phyloP scores from a whole-genome alignment of 2,888 invertebrate species.

The Apamea epomidion region DNA sequence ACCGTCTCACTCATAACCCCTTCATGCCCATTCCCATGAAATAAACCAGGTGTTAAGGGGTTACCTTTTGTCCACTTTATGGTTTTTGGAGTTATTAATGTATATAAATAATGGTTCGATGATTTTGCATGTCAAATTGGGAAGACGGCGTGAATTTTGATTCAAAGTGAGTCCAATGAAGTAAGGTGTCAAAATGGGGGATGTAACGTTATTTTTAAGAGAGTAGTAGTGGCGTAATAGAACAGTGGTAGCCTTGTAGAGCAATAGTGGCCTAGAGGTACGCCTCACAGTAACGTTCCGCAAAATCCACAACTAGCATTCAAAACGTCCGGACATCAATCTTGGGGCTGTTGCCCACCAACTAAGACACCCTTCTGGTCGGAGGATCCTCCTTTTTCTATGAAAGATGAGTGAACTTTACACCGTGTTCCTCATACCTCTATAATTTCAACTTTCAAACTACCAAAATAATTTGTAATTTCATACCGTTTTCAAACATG shows the following conservation, averaged over 20 bases:
- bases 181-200: not conserved
- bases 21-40: slow-evolving; percentile 72
- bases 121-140: slow-evolving; percentile 62
- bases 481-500: not conserved
- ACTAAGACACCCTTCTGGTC: not conserved
- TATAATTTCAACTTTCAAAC: not conserved
- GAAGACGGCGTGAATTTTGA: slow-evolving; percentile 7
- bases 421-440: not conserved
- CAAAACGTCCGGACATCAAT: not conserved
- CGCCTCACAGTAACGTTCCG: too few relatives aligned
- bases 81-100: slow-evolving; percentile 57
- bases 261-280: too few relatives aligned
- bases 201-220: too few relatives aligned
- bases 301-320: too few relatives aligned
- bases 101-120: slow-evolving; percentile 27
- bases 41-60: slow-evolving; percentile 69
- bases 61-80: slow-evolving; percentile 43
- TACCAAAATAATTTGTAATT: not conserved
- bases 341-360: too few relatives aligned
- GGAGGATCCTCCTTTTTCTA: not conserved
- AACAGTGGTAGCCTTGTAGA: too few relatives aligned
- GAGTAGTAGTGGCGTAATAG: too few relatives aligned
- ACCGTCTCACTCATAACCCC: slow-evolving; percentile 57
- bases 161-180: not conserved
- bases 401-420: too few relatives aligned